Percentiles rank a stretch among this genome's conserved stretches.
Evolutionary conservation across 2,113 vertebrate genomes (phyloP).

Genomic region (Cyphomyrus plagiostoma): DNA sequence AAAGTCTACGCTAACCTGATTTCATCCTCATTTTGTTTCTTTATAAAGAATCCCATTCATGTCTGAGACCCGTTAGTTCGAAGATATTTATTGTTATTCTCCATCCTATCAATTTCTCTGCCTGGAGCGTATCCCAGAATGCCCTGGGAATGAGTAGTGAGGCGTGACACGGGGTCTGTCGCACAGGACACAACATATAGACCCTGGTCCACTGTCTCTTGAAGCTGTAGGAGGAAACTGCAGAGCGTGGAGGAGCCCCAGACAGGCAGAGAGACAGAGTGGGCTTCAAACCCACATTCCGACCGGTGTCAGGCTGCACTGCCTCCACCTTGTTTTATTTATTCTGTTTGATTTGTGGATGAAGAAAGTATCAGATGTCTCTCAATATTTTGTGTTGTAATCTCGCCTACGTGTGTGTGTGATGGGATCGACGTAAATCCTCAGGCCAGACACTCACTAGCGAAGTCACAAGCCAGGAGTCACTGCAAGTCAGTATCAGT

Average conservation of each 20-base stretch:
- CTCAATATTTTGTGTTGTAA: background rate
- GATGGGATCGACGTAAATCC: background rate
- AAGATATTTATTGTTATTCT: background rate
- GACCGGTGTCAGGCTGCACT: background rate
- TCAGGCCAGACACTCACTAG: background rate
- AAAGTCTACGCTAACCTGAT: background rate
- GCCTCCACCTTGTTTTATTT: background rate
- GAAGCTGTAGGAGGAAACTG: background rate
- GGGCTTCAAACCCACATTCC: background rate
- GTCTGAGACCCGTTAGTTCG: background rate
- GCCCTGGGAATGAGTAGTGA: background rate
- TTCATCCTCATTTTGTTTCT: background rate
- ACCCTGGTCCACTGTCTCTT: background rate
- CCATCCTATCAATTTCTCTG: background rate
- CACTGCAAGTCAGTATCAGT: background rate
- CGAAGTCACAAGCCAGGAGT: constrained; percentile 6
- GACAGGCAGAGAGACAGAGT: background rate
- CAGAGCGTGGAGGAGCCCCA: background rate
- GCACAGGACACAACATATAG: background rate
- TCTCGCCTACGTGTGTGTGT: background rate
- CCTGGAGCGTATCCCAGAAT: background rate
- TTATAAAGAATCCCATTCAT: background rate
- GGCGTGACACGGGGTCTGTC: background rate
- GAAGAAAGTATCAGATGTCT: background rate
- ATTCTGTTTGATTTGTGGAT: background rate